Evolutionary conservation across 2,113 vertebrate species (phyloP).

Genomic region (Psammodynastes pulverulentus): DNA sequence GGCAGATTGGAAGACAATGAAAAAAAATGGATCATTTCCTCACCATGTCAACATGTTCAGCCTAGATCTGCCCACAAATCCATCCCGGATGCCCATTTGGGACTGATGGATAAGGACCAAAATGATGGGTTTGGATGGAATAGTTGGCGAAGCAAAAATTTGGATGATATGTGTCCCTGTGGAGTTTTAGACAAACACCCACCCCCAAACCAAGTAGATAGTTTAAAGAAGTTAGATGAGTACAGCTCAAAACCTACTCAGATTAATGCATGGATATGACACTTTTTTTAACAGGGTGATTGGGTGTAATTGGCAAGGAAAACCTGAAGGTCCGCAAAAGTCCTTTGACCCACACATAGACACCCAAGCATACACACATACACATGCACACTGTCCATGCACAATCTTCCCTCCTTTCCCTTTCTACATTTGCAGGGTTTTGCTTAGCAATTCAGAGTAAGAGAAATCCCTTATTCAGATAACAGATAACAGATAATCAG

Average conservation of each 20-base stretch:
- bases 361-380: not conserved
- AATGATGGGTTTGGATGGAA: not conserved
- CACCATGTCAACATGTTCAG: not conserved
- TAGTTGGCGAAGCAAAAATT: not conserved
- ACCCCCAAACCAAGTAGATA: not conserved
- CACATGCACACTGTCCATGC: not conserved
- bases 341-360: not conserved
- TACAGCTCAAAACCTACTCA: no score
- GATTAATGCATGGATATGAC: no score
- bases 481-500: no score
- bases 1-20: not conserved
- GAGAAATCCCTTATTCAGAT: not conserved
- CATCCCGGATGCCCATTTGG: not conserved
- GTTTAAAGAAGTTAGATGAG: not conserved
- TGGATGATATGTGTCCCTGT: not conserved
- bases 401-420: not conserved
- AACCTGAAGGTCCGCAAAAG: not conserved
- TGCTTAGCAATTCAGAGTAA: not conserved
- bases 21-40: not conserved
- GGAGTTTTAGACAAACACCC: not conserved
- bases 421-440: not conserved
- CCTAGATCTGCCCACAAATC: not conserved
- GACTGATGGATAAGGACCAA: slow-evolving; percentile 14
- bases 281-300: not conserved
- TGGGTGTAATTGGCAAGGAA: not conserved